These are phyloP conservation scores for Lucinisca nassula DNA, from an alignment of 2,888 invertebrate species.

Conservation along the genomic window DNA sequence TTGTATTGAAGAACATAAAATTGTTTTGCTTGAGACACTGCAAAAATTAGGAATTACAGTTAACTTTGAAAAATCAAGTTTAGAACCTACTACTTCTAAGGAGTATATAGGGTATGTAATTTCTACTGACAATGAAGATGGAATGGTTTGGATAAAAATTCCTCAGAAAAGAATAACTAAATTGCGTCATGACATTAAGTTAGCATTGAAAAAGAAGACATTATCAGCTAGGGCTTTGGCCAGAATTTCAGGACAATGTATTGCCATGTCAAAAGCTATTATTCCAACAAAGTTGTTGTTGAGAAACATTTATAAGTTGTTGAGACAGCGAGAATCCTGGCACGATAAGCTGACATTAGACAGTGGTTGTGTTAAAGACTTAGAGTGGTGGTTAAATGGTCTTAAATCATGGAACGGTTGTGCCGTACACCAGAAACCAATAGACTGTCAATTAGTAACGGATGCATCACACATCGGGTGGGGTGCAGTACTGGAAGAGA, in stretches of 20 bases:
- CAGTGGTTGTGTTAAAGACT: neutral
- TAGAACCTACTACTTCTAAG: neutral
- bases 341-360: conserved; percentile 5
- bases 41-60: neutral
- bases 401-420: conserved; percentile 24
- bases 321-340: conserved; percentile 9
- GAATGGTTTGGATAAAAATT: neutral
- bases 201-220: neutral
- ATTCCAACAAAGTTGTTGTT: conserved; percentile 15
- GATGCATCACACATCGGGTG: neutral
- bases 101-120: conserved; percentile 11
- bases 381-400: conserved; percentile 7
- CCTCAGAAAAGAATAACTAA: conserved; percentile 18
- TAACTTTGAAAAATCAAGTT: neutral
- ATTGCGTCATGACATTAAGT: neutral
- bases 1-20: neutral
- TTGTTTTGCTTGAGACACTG: neutral
- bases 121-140: conserved; percentile 1
- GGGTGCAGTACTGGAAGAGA: conserved; percentile 4
- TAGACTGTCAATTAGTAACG: neutral
- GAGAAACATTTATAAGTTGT: conserved; percentile 22
- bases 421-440: neutral
- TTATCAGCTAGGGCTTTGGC: conserved; percentile 5
- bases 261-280: conserved; percentile 14
- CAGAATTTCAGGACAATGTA: conserved; percentile 21